phyloP scores from a whole-genome alignment of 2,797 vertebrate genomes.

The Leuciscus waleckii region DNA sequence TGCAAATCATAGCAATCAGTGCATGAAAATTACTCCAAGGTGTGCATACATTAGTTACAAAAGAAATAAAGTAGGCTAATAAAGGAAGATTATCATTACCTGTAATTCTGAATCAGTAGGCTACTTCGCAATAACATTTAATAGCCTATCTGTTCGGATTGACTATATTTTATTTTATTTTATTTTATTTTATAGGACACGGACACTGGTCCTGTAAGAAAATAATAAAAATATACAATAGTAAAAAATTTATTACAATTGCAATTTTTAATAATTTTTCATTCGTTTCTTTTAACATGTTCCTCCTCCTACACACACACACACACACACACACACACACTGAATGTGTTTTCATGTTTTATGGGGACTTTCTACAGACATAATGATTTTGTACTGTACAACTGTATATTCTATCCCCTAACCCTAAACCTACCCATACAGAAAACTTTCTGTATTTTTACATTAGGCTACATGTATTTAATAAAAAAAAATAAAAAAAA shows the following conservation, averaged over 20 bases:
- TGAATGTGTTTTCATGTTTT: too few relatives aligned
- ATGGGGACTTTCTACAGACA: too few relatives aligned
- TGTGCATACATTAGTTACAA: neutral
- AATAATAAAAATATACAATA: neutral
- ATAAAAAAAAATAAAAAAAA: too few relatives aligned
- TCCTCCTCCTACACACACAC: neutral
- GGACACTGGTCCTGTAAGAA: neutral
- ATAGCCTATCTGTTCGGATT: neutral
- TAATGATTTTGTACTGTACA: too few relatives aligned
- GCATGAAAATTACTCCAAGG: neutral
- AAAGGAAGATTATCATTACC: neutral
- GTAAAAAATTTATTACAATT: rapidly evolving
- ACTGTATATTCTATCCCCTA: too few relatives aligned
- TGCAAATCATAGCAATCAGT: neutral
- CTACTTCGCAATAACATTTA: neutral
- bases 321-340: too few relatives aligned
- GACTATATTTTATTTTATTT: neutral
- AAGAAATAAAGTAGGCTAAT: neutral
- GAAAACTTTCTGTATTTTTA: too few relatives aligned
- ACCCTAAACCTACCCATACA: too few relatives aligned
- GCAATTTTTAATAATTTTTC: neutral
- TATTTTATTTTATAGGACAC: neutral
- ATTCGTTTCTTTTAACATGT: neutral
- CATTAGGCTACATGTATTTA: too few relatives aligned
- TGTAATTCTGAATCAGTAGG: neutral